A percentile compares a stretch with the other conserved stretches of the same genome.
Conservation (phyloP, 2,113 vertebrate genomes). For the Talpa occidentalis region DNA sequence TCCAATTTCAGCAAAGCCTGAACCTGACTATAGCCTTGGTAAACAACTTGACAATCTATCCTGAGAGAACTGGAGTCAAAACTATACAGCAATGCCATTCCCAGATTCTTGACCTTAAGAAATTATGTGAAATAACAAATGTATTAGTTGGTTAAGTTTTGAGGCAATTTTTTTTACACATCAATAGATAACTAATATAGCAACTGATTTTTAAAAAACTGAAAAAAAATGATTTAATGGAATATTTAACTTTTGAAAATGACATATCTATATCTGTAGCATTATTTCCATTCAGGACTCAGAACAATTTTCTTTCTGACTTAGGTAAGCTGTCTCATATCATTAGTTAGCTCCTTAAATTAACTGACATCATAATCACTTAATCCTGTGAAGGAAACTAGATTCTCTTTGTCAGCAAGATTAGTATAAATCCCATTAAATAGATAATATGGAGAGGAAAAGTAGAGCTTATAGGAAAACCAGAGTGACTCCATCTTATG, state of each 20-base stretch:
- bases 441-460: background rate
- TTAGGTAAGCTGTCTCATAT: conserved; percentile 78
- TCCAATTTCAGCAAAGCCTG: background rate
- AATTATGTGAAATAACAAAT: conserved; percentile 12
- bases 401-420: conserved; percentile 51
- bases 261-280: conserved; percentile 7
- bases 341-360: conserved; percentile 79
- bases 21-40: background rate
- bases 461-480: background rate
- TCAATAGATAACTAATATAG: conserved; percentile 17
- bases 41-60: conserved; percentile 6
- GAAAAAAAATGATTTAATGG: conserved; percentile 24
- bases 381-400: conserved; percentile 70
- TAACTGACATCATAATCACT: conserved; percentile 75
- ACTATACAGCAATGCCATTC: background rate
- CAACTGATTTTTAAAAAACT: background rate
- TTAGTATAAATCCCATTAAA: conserved; percentile 43
- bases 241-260: conserved; percentile 62
- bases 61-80: conserved; percentile 19
- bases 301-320: conserved; percentile 61
- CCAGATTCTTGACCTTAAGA: background rate
- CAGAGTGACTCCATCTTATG: no score
- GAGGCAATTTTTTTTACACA: background rate
- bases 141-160: background rate
- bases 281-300: conserved; percentile 41